Conservation (phyloP, 1,140 invertebrate species). For the Forficula auricularia region DNA sequence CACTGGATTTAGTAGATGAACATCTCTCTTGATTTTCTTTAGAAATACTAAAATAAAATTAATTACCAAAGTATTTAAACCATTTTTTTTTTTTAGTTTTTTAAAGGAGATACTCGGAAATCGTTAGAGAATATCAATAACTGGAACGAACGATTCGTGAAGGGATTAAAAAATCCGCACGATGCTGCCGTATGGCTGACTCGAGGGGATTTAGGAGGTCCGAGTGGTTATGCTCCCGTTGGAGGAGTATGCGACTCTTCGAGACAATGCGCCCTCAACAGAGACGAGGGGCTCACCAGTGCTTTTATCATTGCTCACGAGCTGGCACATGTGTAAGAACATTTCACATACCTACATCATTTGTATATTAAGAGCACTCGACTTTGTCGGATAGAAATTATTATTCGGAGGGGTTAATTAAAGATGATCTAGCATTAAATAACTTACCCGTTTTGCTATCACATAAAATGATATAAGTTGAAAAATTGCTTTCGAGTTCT, state of each 20-base stretch:
- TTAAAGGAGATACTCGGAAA: neutral
- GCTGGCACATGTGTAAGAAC: conserved; percentile 55
- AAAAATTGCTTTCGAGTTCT: too few relatives aligned
- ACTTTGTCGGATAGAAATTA: too few relatives aligned
- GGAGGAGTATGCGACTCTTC: conserved; percentile 51
- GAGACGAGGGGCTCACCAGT: conserved; percentile 60
- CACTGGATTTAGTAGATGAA: too few relatives aligned
- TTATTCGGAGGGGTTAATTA: too few relatives aligned
- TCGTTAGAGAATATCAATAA: conserved; percentile 57
- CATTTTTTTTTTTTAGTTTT: conserved; percentile 1
- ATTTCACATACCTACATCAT: conserved; percentile 3
- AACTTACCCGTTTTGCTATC: too few relatives aligned
- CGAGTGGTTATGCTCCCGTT: conserved; percentile 64
- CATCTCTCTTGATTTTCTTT: too few relatives aligned
- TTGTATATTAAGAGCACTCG: neutral
- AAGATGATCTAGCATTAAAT: neutral
- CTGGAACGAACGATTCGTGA: conserved; percentile 46
- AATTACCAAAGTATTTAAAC: too few relatives aligned
- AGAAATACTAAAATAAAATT: too few relatives aligned
- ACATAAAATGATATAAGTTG: too few relatives aligned
- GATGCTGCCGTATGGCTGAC: conserved; percentile 61
- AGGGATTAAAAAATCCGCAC: conserved; percentile 27
- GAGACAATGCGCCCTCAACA: conserved; percentile 54
- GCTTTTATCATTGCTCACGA: conserved; percentile 70
- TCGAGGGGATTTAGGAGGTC: conserved; percentile 48